These are phyloP conservation scores for Callithrix jacchus DNA, from an alignment of 2,113 vertebrate genomes.

Conservation along the genomic window DNA sequence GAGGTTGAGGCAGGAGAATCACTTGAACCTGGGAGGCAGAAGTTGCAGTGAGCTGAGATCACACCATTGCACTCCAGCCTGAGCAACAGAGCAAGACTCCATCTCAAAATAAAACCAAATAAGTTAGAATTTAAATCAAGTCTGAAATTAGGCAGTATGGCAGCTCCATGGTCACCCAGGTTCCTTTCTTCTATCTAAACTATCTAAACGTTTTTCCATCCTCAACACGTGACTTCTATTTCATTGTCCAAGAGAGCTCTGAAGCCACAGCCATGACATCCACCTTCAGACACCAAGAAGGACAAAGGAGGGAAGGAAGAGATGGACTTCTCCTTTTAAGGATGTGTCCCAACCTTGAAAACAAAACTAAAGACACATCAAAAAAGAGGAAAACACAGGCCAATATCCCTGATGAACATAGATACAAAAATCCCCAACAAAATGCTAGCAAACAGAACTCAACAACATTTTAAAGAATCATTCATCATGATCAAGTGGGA, in stretches of 20 bases:
- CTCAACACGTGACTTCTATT: not conserved
- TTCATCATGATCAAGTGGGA: not conserved
- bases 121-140: not conserved
- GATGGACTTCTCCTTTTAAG: not conserved
- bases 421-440: not conserved
- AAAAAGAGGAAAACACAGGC: not conserved
- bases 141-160: not conserved
- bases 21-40: too few species aligned
- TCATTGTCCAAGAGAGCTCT: not conserved
- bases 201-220: not conserved
- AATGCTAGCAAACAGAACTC: not conserved
- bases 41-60: too few species aligned
- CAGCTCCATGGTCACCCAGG: not conserved
- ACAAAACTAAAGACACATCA: not conserved
- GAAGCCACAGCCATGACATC: not conserved
- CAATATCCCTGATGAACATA: not conserved
- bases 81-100: too few species aligned
- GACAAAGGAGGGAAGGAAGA: not conserved
- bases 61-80: too few species aligned
- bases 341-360: not conserved
- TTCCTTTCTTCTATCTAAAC: not conserved
- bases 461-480: not conserved
- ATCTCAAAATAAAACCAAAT: too few species aligned
- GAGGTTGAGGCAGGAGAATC: too few species aligned
- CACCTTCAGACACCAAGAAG: not conserved